Evolutionary conservation across 2,888 invertebrate species (phyloP), one percentile per base, ranked within the genome.

Genomic region (Perizoma affinitatum): DNA sequence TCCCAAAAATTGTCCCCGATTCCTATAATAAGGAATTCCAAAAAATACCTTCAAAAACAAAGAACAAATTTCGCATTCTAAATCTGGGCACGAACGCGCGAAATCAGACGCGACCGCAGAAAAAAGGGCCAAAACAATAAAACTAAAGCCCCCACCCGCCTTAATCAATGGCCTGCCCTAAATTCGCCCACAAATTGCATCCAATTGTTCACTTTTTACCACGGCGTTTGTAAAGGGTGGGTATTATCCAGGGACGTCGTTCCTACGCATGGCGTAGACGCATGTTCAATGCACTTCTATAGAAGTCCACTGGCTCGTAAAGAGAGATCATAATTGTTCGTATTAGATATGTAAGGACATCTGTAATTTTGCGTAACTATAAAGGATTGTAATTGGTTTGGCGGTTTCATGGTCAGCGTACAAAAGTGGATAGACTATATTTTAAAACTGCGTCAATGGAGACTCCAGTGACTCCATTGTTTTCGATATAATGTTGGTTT

Each of bases 201-300:
- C 84, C 90, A 90, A 91, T 91, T 91, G 92, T 92, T 91, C 91
- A 90, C 84, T 92, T 91, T 92, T 92, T 92, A 90, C 86, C 86
- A 74, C 82, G 75, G 54, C 54, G 80, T 7, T 10, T 83, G 79
- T 81, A 76, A 81, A 83, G 88, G 89, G 87, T 82, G 84, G 77
- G 80, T 83, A 85, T 84, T 84, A 82, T 84, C 83, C 76, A 35
- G 40, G 38, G 9, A 5, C 49, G 40, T n/a, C 45, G 69, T 71
- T 68, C 74, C 70, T 70, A 75, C 76, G 81, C 77, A 75, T 78
- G 33, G 11, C 61, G 61, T 73, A 70, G 11, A 73, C 79, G 82
- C 78, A 80, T 77, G 79, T 84, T 77, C 82, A 81, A 87, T 83
- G 80, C 83, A 76, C 69, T 74, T 67, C 79, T 75, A 88, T 89